These are phyloP conservation scores for Stenurella melanura DNA, from an alignment of 2,888 invertebrate genomes.

Conservation along the genomic window DNA sequence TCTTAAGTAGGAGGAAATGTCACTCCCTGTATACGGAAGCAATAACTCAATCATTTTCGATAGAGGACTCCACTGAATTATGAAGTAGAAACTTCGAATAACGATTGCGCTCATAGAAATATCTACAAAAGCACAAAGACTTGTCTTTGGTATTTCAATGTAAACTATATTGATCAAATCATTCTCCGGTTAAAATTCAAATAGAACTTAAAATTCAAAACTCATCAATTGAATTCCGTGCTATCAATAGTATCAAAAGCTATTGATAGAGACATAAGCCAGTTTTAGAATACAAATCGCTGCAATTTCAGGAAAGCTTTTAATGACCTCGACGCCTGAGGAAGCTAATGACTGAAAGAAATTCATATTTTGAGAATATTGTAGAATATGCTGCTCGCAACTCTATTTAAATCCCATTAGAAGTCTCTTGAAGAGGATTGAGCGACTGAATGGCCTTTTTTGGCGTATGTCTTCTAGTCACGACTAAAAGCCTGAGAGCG, in stretches of 20 bases:
- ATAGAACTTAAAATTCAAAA: conserved; percentile 13
- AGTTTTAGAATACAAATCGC: conserved; percentile 13
- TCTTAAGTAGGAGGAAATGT: too few species aligned
- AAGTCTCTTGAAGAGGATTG: background rate
- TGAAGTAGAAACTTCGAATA: background rate
- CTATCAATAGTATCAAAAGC: conserved; percentile 15
- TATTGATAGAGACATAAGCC: conserved; percentile 13
- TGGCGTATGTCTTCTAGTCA: conserved; percentile 23
- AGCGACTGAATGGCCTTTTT: background rate
- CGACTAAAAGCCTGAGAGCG: conserved; percentile 19
- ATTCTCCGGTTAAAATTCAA: background rate
- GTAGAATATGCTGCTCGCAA: conserved; percentile 3
- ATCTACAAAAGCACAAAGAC: background rate
- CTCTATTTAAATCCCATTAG: conserved; percentile 22
- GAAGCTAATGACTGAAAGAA: conserved; percentile 1
- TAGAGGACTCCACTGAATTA: background rate
- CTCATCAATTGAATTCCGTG: conserved; percentile 19
- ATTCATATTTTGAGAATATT: conserved; percentile 19
- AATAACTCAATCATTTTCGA: too few species aligned
- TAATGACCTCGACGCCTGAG: background rate
- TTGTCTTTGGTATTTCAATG: background rate
- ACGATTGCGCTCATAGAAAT: background rate
- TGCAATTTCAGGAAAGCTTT: background rate
- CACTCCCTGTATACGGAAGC: too few species aligned
- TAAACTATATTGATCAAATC: background rate